Base-by-base conservation (phyloP, 1,140 invertebrate species). In the Dinothrombium tinctorium region DNA sequence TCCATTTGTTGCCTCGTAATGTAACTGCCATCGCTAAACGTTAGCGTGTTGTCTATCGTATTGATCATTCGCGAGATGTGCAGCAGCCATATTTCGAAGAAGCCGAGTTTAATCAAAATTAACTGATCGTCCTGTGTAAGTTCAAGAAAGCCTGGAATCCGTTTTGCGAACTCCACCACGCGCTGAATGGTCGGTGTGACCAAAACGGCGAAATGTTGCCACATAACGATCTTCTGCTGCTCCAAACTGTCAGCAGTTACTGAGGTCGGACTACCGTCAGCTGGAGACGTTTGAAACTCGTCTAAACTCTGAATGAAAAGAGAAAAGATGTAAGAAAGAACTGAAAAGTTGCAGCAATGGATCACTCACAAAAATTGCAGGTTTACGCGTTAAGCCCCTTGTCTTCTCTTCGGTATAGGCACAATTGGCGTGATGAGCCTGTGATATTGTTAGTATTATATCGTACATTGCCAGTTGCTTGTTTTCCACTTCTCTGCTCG, bases 81-180 rank as follows among this genome's bases (percentile, higher is more conserved):
- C 37, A 76, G 74, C 40, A 92, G 63, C 87, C 89, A 94, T 37
- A 94, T 72, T 62, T 95, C 87, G 58, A 94, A 89, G 64, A 94
- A 94, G 25, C 84, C 86, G 50, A 81, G 69, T 65, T 95, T 90
- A 50, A 90, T 86, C 29, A 92, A 67, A 48, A 87, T 86, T 39
- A 92, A 64, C 59, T 92, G 84, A 60, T 89, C 83, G 51, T 89
- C 82, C 60, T 89, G 83, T 17, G 73, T 71, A 38, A 90, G 66
- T 37, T 74, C 71, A 51, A 71, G 69, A 61, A 92, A 92, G 45
- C 81, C 78, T 26, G 83, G 83, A 45, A 87, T 72, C 51, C 76
- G 65, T 61, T 90, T 92, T 17, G 82, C 82, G 56, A 89, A 89
- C 56, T 89, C 83, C 5, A 92, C 84, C 47, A 89, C 76, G 56